A percentile compares a stretch with the other conserved stretches of the same genome.
phyloP scores from a whole-genome alignment of 2,797 vertebrate species.

The Neomorphus geoffroyi region DNA sequence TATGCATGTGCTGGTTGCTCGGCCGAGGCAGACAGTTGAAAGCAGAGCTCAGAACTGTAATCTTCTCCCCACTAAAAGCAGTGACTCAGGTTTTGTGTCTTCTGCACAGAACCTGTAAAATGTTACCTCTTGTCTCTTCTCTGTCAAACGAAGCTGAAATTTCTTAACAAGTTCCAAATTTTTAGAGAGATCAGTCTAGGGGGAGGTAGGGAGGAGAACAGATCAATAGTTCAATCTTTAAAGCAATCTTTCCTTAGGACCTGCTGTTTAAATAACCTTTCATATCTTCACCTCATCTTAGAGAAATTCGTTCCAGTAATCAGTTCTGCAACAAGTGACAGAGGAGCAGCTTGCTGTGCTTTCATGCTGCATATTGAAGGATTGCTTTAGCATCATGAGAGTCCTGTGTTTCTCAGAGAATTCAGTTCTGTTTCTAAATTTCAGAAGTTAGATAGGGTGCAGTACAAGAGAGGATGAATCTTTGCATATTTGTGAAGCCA shows the following conservation, averaged over 20 bases:
- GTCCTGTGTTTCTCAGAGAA: neutral
- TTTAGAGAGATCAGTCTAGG: neutral
- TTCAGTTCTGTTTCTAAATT: neutral
- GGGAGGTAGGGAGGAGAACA: neutral
- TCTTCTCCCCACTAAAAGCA: neutral
- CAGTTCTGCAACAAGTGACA: neutral
- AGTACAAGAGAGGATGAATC: neutral
- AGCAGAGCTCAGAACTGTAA: neutral
- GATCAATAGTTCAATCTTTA: constrained; percentile 1
- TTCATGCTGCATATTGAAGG: neutral
- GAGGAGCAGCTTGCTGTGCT: neutral
- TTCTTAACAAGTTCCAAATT: neutral
- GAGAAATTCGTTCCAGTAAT: neutral
- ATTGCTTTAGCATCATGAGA: neutral
- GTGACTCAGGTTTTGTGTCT: neutral
- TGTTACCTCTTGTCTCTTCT: neutral
- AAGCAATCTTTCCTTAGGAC: neutral
- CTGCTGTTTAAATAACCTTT: neutral
- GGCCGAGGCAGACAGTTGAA: neutral
- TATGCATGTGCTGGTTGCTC: neutral
- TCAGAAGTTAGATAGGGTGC: neutral
- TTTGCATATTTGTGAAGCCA: neutral
- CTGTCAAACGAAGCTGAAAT: neutral
- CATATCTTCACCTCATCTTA: neutral
- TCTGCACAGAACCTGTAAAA: neutral